Evolutionary conservation across 1,140 invertebrate genomes (phyloP).

Genomic region (Drosophila repletoides): DNA sequence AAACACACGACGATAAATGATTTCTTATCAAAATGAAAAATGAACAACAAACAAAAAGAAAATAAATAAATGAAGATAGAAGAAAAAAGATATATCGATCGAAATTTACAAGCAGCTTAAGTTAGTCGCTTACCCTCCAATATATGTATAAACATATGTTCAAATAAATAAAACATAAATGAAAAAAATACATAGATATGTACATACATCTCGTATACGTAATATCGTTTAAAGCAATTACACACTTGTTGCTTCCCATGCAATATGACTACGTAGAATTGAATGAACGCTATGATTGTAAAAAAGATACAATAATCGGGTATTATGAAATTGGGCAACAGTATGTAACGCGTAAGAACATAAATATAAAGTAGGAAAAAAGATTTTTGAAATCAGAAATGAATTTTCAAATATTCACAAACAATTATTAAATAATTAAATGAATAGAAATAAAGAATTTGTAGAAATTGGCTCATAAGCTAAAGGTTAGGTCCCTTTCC

Average conservation of each 20-base stretch:
- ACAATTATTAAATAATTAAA: no score
- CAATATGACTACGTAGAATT: not conserved
- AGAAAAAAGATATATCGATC: slow-evolving; percentile 18
- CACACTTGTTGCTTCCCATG: slow-evolving; percentile 12
- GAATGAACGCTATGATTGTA: no score
- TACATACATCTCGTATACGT: not conserved
- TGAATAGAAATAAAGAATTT: no score
- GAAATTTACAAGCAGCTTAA: slow-evolving; percentile 22
- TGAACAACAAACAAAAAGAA: not conserved
- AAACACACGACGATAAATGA: not conserved
- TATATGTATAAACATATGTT: no score
- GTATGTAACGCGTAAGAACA: no score
- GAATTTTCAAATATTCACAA: no score
- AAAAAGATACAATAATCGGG: no score
- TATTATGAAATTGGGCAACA: no score
- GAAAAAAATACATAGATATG: not conserved
- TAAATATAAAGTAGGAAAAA: no score
- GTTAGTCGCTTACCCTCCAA: not conserved
- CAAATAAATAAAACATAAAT: not conserved
- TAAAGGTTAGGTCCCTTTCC: no score
- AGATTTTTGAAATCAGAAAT: no score
- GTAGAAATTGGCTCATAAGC: no score
- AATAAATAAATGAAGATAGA: slow-evolving; percentile 8
- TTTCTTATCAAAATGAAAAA: slow-evolving; percentile 18
- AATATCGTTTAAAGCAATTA: slow-evolving; percentile 32